Conservation (phyloP, 1,140 invertebrate species). For the Grapholita molesta region DNA sequence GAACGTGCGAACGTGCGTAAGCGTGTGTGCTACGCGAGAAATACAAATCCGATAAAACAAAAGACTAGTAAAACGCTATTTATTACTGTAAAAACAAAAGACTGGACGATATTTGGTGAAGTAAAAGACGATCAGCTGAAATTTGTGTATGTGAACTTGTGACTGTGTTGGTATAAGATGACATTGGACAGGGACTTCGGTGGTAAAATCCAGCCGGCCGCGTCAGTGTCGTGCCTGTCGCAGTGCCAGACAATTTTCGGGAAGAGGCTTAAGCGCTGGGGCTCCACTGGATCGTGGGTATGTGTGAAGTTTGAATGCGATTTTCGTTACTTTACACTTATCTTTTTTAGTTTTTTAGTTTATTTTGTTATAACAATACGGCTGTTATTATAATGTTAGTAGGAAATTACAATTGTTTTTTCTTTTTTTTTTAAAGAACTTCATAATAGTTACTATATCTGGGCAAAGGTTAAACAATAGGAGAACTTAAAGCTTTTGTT, state of each 20-base stretch:
- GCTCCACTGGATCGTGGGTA: conserved; percentile 85
- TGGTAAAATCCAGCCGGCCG: conserved; percentile 72
- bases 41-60: background rate
- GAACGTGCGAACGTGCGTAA: background rate
- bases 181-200: conserved; percentile 66
- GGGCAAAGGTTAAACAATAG: too few species aligned
- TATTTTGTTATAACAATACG: background rate
- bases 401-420: too few species aligned
- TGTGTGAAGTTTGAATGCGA: background rate
- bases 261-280: conserved; percentile 82
- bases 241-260: conserved; percentile 79
- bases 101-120: background rate
- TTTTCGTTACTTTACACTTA: background rate
- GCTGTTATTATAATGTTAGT: background rate
- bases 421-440: too few species aligned
- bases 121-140: background rate
- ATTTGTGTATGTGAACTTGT: conserved; percentile 18
- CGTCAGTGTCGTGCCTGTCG: conserved; percentile 73
- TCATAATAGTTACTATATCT: too few species aligned
- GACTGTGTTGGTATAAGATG: conserved; percentile 47
- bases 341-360: background rate
- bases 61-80: background rate
- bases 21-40: background rate
- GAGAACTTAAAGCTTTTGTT: background rate
- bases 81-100: background rate